Base-by-base conservation (phyloP, 1,140 invertebrate genomes). In the Tyrophagus putrescentiae region DNA sequence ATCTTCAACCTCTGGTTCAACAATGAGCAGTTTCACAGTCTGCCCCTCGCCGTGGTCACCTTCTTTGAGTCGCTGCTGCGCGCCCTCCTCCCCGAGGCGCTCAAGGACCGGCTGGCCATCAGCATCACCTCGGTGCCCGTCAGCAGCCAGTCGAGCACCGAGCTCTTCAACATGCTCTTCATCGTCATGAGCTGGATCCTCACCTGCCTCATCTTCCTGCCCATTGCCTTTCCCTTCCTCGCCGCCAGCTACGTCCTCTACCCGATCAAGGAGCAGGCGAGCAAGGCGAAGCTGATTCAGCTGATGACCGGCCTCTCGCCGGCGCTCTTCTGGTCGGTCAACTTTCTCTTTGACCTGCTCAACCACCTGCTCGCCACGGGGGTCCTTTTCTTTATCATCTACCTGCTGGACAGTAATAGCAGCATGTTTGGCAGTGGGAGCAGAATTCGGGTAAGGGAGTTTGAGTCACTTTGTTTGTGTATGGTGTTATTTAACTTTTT, bases 231-330 rank as follows among this genome's bases (percentile, higher is more conserved):
- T n/a, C 44, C 66, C 16, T 67, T 63, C 31, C 27, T 66, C 0
- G 61, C 61, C n/a, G 44, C 61, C 7, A 58, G 45, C 28, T 67
- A 65, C 44, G 48, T 65, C n/a, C 42, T 66, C n/a, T 57, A 66
- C 32, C 63, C 66, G 1, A 56, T 64, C n/a, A 57, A 66, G 28
- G 67, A 68, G 39, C 54, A 59, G 31, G 42, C 42, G 21, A 44
- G 65, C 23, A 67, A 67, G 54, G 64, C 62, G 21, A 67, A 67
- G 56, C 33, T 65, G 23, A 33, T 67, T 9, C 66, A 67, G 23
- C n/a, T 62, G 5, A 67, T 67, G 64, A 61, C 53, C 31, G 66
- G 66, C 28, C 5, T 67, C 5, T 39, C 39, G 11, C 18, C 62
- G 27, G 9, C 23, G 9, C 16, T 60, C 11, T 67, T 61, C 39